These are phyloP conservation scores for Odontamblyopus rebecca DNA, from an alignment of 2,797 vertebrate species.

Conservation along the genomic window DNA sequence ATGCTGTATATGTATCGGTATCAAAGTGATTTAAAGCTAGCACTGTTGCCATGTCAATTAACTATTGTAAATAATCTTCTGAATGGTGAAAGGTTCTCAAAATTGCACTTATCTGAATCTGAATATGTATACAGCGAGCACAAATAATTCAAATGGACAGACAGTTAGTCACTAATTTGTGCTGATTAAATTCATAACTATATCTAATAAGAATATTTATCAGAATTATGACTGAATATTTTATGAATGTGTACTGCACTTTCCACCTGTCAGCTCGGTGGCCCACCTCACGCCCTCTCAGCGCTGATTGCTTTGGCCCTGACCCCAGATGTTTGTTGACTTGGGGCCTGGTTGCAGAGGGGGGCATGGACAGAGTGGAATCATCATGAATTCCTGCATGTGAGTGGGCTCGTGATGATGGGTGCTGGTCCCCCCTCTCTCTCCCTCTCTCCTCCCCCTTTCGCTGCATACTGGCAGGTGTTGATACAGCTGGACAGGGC, in stretches of 20 bases:
- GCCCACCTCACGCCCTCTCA: conserved; percentile 66
- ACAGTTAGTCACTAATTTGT: too few relatives aligned
- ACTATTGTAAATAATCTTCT: too few relatives aligned
- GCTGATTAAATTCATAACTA: too few relatives aligned
- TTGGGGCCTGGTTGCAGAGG: conserved; percentile 71
- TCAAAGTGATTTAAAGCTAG: too few relatives aligned
- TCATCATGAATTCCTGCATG: conserved; percentile 67
- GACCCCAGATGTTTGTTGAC: conserved; percentile 75
- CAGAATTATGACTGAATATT: conserved; percentile 10
- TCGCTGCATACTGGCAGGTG: conserved; percentile 41
- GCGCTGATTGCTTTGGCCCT: conserved; percentile 77
- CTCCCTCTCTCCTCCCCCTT: conserved; percentile 39
- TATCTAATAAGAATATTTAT: not conserved
- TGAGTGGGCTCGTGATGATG: conserved; percentile 57
- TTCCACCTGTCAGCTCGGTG: conserved; percentile 72
- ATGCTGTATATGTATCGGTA: too few relatives aligned
- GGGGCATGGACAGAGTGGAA: conserved; percentile 51
- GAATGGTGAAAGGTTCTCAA: too few relatives aligned
- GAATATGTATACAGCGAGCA: too few relatives aligned
- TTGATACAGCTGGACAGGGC: conserved; percentile 78
- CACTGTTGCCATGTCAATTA: too few relatives aligned
- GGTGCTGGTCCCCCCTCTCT: conserved; percentile 49
- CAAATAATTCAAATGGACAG: too few relatives aligned
- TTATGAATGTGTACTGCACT: conserved; percentile 42
- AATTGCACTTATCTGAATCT: too few relatives aligned